phyloP scores from a whole-genome alignment of 2,888 invertebrate species.

The Timema podura region DNA sequence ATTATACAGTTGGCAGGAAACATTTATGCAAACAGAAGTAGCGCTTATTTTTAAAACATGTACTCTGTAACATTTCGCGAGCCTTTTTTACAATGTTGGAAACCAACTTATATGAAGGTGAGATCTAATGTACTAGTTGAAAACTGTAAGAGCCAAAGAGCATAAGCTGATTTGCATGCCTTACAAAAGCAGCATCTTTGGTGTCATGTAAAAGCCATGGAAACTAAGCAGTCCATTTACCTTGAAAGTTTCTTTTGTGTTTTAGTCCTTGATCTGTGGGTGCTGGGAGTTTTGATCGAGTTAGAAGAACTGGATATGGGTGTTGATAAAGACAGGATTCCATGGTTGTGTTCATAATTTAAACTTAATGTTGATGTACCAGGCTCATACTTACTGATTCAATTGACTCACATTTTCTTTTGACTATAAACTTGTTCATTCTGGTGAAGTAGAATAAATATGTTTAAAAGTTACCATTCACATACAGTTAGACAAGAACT shows the following conservation, averaged over 20 bases:
- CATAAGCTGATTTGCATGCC: not conserved
- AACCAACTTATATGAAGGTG: too few relatives aligned
- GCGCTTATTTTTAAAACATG: not conserved
- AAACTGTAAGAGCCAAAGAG: not conserved
- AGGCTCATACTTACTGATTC: not conserved
- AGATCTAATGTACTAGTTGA: constrained; percentile 6
- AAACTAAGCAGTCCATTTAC: not conserved
- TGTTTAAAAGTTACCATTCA: not conserved
- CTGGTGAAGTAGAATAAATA: not conserved
- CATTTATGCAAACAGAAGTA: constrained; percentile 6
- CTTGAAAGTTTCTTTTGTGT: constrained; percentile 5
- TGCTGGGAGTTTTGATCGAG: not conserved
- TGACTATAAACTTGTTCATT: not conserved
- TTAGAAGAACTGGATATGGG: not conserved
- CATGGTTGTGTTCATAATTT: not conserved
- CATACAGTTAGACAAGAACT: not conserved
- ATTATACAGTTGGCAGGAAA: not conserved
- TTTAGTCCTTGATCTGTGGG: not conserved
- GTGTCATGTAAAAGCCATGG: not conserved
- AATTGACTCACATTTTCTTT: not conserved
- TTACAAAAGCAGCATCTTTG: not conserved
- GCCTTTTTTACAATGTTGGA: too few relatives aligned
- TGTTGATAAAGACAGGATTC: not conserved
- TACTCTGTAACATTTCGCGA: not conserved
- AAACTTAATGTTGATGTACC: not conserved